Conservation (phyloP, 1,140 invertebrate genomes). For the Drosophila murphyi region DNA sequence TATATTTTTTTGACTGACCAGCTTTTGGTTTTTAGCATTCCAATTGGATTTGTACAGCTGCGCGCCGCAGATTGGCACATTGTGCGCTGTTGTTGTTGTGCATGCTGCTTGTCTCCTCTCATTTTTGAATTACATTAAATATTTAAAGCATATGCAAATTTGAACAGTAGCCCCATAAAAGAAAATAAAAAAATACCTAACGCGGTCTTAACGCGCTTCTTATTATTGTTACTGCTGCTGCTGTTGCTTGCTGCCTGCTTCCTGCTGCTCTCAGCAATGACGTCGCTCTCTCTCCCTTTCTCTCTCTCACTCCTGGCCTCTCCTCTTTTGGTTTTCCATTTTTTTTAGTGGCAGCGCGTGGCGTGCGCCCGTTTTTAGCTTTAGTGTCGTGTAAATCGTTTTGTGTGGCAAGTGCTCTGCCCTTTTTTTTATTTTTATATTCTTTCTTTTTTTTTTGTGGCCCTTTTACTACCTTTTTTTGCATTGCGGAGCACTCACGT, state of each 20-base stretch:
- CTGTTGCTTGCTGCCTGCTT: constrained; percentile 5
- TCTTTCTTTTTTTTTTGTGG: constrained; percentile 21
- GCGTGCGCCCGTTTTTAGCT: constrained; percentile 55
- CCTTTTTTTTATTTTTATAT: constrained; percentile 49
- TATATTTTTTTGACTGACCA: constrained; percentile 27
- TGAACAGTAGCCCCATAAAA: constrained; percentile 76
- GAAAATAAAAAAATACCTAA: constrained; percentile 58
- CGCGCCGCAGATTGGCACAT: constrained; percentile 61
- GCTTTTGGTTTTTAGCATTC: constrained; percentile 21
- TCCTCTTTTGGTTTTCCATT: constrained; percentile 3
- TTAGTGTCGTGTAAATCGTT: constrained; percentile 80
- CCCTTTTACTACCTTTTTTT: constrained; percentile 37
- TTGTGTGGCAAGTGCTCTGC: constrained; percentile 69
- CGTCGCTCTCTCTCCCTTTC: constrained; percentile 38
- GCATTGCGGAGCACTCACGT: constrained; percentile 34
- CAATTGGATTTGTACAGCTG: constrained; percentile 57
- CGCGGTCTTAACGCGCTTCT: constrained; percentile 56
- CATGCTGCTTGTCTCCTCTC: constrained; percentile 55
- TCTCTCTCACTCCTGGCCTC: constrained; percentile 27
- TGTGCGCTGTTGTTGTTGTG: constrained; percentile 36
- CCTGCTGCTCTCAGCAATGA: constrained; percentile 38
- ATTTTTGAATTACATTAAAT: constrained; percentile 80
- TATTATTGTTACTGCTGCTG: constrained; percentile 13
- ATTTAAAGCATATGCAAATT: constrained; percentile 83
- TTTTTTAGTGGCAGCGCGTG: constrained; percentile 40